phyloP scores from a whole-genome alignment of 2,113 vertebrate species.

The Guaruba guarouba region DNA sequence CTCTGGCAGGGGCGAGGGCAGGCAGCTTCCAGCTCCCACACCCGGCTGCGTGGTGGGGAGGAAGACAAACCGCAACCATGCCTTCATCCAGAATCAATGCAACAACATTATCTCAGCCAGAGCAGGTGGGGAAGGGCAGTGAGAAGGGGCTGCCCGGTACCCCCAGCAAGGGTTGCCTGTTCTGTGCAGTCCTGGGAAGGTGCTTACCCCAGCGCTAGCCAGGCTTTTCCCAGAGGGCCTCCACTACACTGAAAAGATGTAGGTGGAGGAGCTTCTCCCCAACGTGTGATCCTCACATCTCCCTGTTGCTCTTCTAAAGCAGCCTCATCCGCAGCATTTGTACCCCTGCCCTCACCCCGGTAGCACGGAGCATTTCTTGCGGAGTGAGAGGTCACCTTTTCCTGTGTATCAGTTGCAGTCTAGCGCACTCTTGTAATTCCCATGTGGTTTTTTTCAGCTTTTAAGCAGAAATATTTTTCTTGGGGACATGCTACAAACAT shows the following conservation, averaged over 20 bases:
- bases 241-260: accelerated
- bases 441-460: not conserved
- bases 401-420: accelerated
- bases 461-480: not conserved
- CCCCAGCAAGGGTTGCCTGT: not conserved
- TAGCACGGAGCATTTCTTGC: accelerated
- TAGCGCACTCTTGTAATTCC: too few relatives aligned
- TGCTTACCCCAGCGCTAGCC: not conserved
- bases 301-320: not conserved
- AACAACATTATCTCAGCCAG: accelerated
- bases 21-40: not conserved
- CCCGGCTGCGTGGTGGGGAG: not conserved
- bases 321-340: accelerated
- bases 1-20: accelerated
- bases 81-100: not conserved
- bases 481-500: not conserved
- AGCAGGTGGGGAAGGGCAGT: not conserved
- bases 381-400: not conserved
- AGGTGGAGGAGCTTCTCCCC: not conserved
- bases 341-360: accelerated
- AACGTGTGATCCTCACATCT: accelerated
- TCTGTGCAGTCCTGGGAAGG: not conserved
- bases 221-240: not conserved
- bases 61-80: not conserved
- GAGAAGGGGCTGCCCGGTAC: not conserved